Evolutionary conservation across 2,888 invertebrate genomes (phyloP).

Genomic region (Apotomis capreana): DNA sequence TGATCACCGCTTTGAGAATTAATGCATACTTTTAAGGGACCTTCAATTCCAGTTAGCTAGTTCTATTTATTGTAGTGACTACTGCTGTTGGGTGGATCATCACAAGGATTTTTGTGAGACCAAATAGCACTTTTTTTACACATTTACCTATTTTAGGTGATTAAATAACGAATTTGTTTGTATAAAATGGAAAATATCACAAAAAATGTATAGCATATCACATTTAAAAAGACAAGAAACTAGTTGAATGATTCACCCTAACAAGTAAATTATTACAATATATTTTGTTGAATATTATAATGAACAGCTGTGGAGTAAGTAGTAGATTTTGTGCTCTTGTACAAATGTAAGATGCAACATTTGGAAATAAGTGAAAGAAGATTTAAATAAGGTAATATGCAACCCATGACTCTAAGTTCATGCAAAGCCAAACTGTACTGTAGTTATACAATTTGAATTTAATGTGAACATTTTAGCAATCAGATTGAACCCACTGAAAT

Average conservation of each 20-base stretch:
- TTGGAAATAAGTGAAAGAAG: conserved; percentile 83
- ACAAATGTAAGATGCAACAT: conserved; percentile 74
- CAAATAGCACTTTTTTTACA: conserved; percentile 80
- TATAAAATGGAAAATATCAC: conserved; percentile 74
- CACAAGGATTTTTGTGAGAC: conserved; percentile 73
- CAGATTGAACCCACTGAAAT: conserved; percentile 76
- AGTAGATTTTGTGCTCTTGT: conserved; percentile 72
- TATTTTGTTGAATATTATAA: conserved; percentile 79
- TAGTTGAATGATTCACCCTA: conserved; percentile 69
- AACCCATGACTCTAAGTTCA: conserved; percentile 69
- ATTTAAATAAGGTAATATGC: conserved; percentile 65
- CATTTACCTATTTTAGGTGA: conserved; percentile 74
- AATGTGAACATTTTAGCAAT: conserved; percentile 76
- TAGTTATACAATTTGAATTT: conserved; percentile 73
- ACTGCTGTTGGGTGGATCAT: conserved; percentile 75
- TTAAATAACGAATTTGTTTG: conserved; percentile 70
- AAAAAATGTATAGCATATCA: conserved; percentile 81
- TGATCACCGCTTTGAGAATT: conserved; percentile 77
- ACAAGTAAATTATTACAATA: conserved; percentile 74
- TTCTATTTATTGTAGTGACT: conserved; percentile 81
- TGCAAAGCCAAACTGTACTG: conserved; percentile 77
- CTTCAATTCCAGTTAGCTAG: conserved; percentile 83
- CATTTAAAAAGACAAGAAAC: conserved; percentile 65
- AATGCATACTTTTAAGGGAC: conserved; percentile 83
- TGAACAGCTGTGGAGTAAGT: conserved; percentile 68